These are phyloP conservation scores for Alca torda DNA, from an alignment of 2,797 vertebrate genomes.

Conservation along the genomic window DNA sequence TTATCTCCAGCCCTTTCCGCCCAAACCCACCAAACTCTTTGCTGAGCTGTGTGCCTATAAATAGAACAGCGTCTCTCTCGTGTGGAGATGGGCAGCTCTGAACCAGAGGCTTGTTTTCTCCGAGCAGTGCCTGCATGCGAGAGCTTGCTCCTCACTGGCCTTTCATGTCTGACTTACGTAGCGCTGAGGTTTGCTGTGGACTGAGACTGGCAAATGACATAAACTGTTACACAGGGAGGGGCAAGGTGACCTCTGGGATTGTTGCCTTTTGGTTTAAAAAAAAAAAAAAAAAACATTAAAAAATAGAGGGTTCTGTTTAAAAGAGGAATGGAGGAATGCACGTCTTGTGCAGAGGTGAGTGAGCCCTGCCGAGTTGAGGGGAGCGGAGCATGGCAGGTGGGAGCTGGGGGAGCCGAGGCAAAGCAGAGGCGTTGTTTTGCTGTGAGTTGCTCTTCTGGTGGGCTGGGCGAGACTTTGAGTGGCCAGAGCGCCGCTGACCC, in stretches of 20 bases:
- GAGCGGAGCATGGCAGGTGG: neutral
- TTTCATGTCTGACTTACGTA: slow-evolving; percentile 36
- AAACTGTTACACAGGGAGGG: neutral
- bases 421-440: neutral
- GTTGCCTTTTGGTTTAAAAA: neutral
- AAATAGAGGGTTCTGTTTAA: neutral
- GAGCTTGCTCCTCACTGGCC: slow-evolving; percentile 21
- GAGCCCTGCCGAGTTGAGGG: slow-evolving; percentile 28
- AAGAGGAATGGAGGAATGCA: slow-evolving; percentile 40
- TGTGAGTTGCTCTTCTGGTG: neutral
- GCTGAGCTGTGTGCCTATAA: slow-evolving; percentile 74
- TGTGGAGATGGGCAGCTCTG: slow-evolving; percentile 62
- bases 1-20: slow-evolving; percentile 74
- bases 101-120: slow-evolving; percentile 55
- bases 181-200: slow-evolving; percentile 23
- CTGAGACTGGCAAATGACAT: slow-evolving; percentile 3
- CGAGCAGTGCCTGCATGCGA: neutral
- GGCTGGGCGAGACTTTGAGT: neutral
- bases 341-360: slow-evolving; percentile 55
- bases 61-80: slow-evolving; percentile 67
- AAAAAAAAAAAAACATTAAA: neutral
- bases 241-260: slow-evolving; percentile 10
- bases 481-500: neutral
- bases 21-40: slow-evolving; percentile 71
- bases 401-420: neutral